Conservation (phyloP, 2,113 vertebrate species). For the Cephalopterus ornatus region DNA sequence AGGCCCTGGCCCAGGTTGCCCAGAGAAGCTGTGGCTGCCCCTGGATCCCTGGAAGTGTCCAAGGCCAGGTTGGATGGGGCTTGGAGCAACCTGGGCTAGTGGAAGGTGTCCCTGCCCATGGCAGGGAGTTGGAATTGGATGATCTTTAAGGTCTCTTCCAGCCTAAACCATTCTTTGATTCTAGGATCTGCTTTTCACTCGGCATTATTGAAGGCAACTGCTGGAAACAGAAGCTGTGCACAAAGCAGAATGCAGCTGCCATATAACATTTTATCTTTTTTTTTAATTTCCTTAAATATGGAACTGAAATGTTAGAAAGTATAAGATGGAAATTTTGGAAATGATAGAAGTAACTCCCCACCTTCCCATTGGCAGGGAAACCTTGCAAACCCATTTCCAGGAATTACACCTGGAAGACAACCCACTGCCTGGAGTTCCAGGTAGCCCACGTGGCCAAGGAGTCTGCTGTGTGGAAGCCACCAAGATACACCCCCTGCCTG, state of each 20-base stretch:
- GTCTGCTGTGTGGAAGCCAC: background rate
- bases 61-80: background rate
- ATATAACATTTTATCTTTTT: background rate
- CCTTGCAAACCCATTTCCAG: background rate
- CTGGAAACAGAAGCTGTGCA: background rate
- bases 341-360: background rate
- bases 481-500: background rate
- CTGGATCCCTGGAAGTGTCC: background rate
- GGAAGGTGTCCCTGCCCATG: background rate
- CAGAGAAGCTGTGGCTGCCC: background rate
- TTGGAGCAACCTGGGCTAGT: background rate
- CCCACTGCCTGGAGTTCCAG: background rate
- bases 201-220: background rate
- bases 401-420: background rate
- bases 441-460: background rate
- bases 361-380: background rate
- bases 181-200: background rate
- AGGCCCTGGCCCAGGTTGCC: background rate
- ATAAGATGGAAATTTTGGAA: background rate
- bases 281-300: fast-evolving
- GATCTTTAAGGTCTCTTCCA: background rate
- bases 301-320: background rate
- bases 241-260: background rate
- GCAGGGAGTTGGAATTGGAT: background rate
- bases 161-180: background rate